Conservation (phyloP, 2,888 invertebrate genomes). For the Eristalinus sepulchralis region DNA sequence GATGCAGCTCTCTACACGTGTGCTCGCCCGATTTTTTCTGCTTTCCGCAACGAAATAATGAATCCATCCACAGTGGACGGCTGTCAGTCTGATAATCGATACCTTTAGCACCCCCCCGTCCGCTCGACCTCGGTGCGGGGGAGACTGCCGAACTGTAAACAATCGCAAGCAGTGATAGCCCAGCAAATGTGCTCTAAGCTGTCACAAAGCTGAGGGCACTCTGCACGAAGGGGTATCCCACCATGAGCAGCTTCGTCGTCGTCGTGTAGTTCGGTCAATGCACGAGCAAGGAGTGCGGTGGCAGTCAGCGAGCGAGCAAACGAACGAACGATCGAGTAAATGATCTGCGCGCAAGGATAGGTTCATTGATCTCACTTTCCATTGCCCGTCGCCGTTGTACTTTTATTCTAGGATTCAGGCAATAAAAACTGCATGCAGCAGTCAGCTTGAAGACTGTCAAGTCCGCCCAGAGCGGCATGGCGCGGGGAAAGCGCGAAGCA, state of each 20-base stretch:
- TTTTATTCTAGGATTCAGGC: constrained; percentile 64
- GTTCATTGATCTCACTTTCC: constrained; percentile 71
- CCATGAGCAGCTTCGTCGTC: not conserved
- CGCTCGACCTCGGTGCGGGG: not conserved
- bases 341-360: constrained; percentile 70
- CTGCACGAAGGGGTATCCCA: constrained; percentile 1
- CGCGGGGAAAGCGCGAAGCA: constrained; percentile 12
- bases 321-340: constrained; percentile 43
- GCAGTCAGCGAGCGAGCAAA: not conserved
- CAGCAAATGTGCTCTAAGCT: constrained; percentile 45
- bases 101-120: constrained; percentile 55
- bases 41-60: constrained; percentile 16
- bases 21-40: not conserved
- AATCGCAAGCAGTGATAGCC: constrained; percentile 60
- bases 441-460: not conserved
- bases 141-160: constrained; percentile 56
- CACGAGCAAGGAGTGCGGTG: constrained; percentile 49
- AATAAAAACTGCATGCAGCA: constrained; percentile 67
- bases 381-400: constrained; percentile 54
- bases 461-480: constrained; percentile 1
- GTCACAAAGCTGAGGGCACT: constrained; percentile 45
- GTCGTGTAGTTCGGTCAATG: constrained; percentile 46
- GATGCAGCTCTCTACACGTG: not conserved
- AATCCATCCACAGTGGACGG: constrained; percentile 36
- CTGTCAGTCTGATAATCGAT: constrained; percentile 47